Conservation (phyloP, 2,888 invertebrate genomes). For the Phragmatobia fuliginosa region DNA sequence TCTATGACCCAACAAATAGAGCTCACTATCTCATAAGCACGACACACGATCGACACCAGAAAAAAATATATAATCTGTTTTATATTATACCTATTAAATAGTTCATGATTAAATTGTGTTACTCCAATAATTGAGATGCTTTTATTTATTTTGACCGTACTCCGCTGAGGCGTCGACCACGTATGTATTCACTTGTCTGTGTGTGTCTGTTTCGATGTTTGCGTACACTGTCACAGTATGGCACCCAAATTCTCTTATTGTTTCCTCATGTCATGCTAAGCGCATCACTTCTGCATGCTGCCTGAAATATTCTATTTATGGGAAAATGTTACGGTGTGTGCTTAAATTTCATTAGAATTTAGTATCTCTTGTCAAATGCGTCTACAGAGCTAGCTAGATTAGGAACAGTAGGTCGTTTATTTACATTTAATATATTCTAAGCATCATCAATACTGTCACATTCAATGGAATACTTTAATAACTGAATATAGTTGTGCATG, state of each 20-base stretch:
- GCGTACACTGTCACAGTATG: conserved; percentile 82
- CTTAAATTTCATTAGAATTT: conserved; percentile 39
- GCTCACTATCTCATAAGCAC: conserved; percentile 81
- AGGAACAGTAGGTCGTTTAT: conserved; percentile 41
- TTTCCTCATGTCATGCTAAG: conserved; percentile 70
- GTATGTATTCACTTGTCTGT: conserved; percentile 85
- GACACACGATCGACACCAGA: conserved; percentile 83
- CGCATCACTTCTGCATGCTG: conserved; percentile 81
- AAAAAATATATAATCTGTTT: conserved; percentile 84
- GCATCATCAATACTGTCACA: conserved; percentile 30
- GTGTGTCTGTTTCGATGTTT: conserved; percentile 86
- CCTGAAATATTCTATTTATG: conserved; percentile 64
- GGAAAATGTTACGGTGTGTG: conserved; percentile 58
- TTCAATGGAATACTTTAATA: conserved; percentile 40
- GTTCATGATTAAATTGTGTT: conserved; percentile 87
- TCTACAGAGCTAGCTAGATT: conserved; percentile 38
- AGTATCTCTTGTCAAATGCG: conserved; percentile 39
- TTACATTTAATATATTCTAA: conserved; percentile 20
- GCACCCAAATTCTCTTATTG: conserved; percentile 71
- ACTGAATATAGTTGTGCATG: conserved; percentile 57
- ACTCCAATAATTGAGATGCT: conserved; percentile 86
- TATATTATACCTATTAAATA: conserved; percentile 83
- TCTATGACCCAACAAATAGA: conserved; percentile 64
- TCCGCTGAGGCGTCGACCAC: conserved; percentile 85
- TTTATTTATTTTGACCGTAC: conserved; percentile 86